These are phyloP conservation scores for Brachymystax lenok DNA, from an alignment of 2,797 vertebrate genomes.

Conservation along the genomic window DNA sequence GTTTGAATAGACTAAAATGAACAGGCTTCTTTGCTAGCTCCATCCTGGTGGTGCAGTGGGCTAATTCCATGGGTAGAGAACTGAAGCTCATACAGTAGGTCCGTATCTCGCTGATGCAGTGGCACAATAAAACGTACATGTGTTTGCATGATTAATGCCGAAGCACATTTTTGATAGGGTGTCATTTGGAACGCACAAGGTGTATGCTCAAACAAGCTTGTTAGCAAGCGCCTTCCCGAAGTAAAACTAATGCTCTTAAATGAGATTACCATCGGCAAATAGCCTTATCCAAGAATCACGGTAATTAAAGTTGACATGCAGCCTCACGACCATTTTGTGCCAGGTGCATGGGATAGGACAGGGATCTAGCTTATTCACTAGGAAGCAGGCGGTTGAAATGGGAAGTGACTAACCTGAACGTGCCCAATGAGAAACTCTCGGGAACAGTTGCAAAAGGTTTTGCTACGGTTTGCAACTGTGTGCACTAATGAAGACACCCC, in stretches of 20 bases:
- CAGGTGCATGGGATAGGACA: slow-evolving; percentile 12
- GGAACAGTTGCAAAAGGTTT: not conserved
- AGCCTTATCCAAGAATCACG: slow-evolving; percentile 74
- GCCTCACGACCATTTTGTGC: slow-evolving; percentile 62
- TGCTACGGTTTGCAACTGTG: not conserved
- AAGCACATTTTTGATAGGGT: not conserved
- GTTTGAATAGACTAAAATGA: too few species aligned
- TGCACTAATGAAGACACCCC: not conserved
- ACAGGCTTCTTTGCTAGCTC: too few species aligned
- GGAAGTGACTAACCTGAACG: not conserved
- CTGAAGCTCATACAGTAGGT: too few species aligned
- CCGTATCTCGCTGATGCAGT: too few species aligned
- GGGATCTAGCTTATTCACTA: not conserved
- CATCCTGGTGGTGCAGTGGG: too few species aligned
- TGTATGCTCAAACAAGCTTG: slow-evolving; percentile 24
- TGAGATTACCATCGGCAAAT: slow-evolving; percentile 76
- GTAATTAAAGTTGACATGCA: slow-evolving; percentile 78
- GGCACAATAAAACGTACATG: too few species aligned
- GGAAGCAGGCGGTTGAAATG: not conserved
- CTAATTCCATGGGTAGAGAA: too few species aligned
- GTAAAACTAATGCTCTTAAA: slow-evolving; percentile 74
- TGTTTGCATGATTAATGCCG: too few species aligned
- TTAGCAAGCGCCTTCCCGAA: slow-evolving; percentile 60
- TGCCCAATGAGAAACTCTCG: too few species aligned
- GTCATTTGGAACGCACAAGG: not conserved